A percentile compares a stretch with the other conserved stretches of the same genome.
These are phyloP conservation scores for Portevinia maculata DNA, from an alignment of 2,888 invertebrate species.

Conservation along the genomic window DNA sequence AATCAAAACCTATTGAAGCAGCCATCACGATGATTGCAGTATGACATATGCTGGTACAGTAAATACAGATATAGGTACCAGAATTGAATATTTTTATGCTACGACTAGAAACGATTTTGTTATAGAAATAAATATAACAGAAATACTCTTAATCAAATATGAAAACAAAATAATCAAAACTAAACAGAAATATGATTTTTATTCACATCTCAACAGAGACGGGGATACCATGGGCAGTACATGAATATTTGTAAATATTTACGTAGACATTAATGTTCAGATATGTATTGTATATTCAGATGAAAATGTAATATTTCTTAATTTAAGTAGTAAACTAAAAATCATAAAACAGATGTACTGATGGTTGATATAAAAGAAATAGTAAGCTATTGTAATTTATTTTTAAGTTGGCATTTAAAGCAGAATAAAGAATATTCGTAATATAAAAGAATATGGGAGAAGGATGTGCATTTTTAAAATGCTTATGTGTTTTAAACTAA, in stretches of 20 bases:
- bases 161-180: conserved; percentile 5
- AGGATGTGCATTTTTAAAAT: background rate
- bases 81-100: conserved; percentile 25
- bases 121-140: conserved; percentile 13
- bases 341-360: conserved; percentile 42
- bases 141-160: conserved; percentile 48
- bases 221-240: background rate
- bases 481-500: conserved; percentile 9
- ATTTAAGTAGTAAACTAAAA: conserved; percentile 10
- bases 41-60: conserved; percentile 1
- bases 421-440: background rate
- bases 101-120: conserved; percentile 31
- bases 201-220: background rate
- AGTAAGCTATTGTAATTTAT: conserved; percentile 26
- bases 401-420: conserved; percentile 40
- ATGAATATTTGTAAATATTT: conserved; percentile 60
- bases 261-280: conserved; percentile 47
- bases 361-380: conserved; percentile 35
- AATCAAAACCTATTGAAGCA: conserved; percentile 10
- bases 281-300: conserved; percentile 44
- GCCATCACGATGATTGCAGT: conserved; percentile 14
- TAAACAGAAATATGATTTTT: background rate
- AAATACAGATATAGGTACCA: conserved; percentile 5
- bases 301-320: conserved; percentile 24
- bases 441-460: background rate